These are phyloP conservation scores for Dasypus novemcinctus DNA, from an alignment of 2,113 vertebrate species.

Conservation along the genomic window DNA sequence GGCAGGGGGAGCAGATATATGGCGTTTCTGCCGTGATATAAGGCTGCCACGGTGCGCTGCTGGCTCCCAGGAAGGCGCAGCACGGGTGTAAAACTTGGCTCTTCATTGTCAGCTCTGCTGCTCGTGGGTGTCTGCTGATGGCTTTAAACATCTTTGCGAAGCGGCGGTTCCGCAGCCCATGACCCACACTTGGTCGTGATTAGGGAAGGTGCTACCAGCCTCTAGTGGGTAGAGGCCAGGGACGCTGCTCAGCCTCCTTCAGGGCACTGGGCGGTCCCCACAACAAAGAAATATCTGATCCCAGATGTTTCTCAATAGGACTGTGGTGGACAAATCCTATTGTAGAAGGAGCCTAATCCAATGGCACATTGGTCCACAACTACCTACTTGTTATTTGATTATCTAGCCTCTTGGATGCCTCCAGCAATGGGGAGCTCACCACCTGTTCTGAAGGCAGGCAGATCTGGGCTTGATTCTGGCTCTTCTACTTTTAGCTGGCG, in stretches of 20 bases:
- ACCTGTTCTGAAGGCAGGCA: background rate
- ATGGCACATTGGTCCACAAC: background rate
- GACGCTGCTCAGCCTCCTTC: background rate
- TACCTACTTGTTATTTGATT: background rate
- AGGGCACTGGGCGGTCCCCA: background rate
- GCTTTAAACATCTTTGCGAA: background rate
- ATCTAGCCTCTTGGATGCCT: background rate
- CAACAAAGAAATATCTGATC: background rate
- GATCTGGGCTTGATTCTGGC: background rate
- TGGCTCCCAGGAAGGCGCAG: background rate
- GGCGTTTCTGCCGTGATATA: background rate
- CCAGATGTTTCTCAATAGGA: background rate
- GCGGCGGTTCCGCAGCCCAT: background rate
- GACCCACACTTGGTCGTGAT: background rate
- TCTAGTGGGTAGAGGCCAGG: background rate
- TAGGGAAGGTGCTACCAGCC: background rate
- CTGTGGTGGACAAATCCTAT: background rate
- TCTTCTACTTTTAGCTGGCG: background rate
- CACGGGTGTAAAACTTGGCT: background rate
- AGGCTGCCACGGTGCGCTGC: fast-evolving
- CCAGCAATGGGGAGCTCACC: background rate
- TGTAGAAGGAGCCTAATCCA: background rate
- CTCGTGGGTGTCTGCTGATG: background rate
- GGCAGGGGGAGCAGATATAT: background rate
- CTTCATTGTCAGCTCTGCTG: background rate